Percentiles rank a stretch among this genome's conserved stretches.
Conservation (phyloP, 2,797 vertebrate species). For the Delichon dasypus region DNA sequence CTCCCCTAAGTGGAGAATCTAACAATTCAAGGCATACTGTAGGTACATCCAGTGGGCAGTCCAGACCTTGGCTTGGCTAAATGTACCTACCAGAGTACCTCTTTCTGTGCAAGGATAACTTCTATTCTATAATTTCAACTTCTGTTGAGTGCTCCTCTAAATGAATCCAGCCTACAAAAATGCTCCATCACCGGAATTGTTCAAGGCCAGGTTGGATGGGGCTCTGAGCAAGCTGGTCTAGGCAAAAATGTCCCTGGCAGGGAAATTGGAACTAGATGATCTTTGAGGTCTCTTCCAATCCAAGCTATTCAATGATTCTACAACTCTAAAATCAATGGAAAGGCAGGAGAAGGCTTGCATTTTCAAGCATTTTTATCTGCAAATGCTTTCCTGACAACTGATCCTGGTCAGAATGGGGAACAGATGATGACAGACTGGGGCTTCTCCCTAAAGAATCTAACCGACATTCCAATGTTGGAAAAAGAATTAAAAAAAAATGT, state of each 20-base stretch:
- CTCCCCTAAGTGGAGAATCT: not conserved
- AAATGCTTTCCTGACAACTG: not conserved
- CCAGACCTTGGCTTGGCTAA: not conserved
- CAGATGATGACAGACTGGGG: not conserved
- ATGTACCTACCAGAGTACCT: not conserved
- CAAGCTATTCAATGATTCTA: not conserved
- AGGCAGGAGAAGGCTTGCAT: not conserved
- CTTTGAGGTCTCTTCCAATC: not conserved
- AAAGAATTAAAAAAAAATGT: constrained; percentile 7
- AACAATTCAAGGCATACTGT: not conserved
- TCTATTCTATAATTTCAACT: not conserved
- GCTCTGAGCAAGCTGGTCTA: not conserved
- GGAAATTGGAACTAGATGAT: not conserved
- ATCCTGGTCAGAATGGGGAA: not conserved
- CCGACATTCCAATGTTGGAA: not conserved
- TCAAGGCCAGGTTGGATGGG: not conserved
- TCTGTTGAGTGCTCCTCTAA: not conserved
- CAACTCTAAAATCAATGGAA: not conserved
- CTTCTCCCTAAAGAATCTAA: not conserved
- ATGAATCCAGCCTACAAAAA: not conserved
- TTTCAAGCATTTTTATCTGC: not conserved
- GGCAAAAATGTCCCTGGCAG: not conserved
- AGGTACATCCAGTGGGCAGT: not conserved
- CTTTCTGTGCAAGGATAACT: not conserved
- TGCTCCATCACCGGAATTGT: not conserved